phyloP scores from a whole-genome alignment of 1,140 invertebrate species.

The Drosophila miranda region DNA sequence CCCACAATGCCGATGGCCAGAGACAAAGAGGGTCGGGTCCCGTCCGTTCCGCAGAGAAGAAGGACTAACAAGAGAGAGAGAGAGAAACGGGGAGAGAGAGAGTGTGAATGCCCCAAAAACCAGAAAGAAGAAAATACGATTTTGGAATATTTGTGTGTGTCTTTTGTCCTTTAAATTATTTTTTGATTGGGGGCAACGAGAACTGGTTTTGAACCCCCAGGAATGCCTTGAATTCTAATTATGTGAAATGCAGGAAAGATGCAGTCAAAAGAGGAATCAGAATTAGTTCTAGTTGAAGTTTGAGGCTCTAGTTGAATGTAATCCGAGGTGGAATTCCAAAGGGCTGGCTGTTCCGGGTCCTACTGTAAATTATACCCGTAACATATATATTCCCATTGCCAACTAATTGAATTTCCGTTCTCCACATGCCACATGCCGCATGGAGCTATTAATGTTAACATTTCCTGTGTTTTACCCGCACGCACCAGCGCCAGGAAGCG shows the following conservation, averaged over 20 bases:
- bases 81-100: not conserved
- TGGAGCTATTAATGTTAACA: conserved; percentile 45
- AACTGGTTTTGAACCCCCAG: too few relatives aligned
- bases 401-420: conserved; percentile 62
- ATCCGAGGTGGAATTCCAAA: not conserved
- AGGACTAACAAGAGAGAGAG: not conserved
- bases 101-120: not conserved
- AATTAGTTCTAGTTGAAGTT: not conserved
- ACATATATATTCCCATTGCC: conserved; percentile 23
- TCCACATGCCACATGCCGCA: conserved; percentile 12
- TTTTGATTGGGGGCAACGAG: not conserved
- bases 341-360: not conserved
- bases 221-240: conserved; percentile 10
- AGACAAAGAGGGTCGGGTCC: conserved; percentile 10
- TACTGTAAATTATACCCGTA: conserved; percentile 10
- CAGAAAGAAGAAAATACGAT: conserved; percentile 1
- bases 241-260: conserved; percentile 4
- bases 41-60: not conserved
- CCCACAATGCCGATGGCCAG: conserved; percentile 36
- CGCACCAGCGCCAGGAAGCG: conserved; percentile 3
- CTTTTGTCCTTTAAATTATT: conserved; percentile 6
- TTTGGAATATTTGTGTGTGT: conserved; percentile 25
- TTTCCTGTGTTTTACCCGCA: conserved; percentile 55
- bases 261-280: not conserved
- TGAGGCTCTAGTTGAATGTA: not conserved